These are phyloP conservation scores for Tribolium madens DNA, from an alignment of 1,140 invertebrate species.

Conservation along the genomic window DNA sequence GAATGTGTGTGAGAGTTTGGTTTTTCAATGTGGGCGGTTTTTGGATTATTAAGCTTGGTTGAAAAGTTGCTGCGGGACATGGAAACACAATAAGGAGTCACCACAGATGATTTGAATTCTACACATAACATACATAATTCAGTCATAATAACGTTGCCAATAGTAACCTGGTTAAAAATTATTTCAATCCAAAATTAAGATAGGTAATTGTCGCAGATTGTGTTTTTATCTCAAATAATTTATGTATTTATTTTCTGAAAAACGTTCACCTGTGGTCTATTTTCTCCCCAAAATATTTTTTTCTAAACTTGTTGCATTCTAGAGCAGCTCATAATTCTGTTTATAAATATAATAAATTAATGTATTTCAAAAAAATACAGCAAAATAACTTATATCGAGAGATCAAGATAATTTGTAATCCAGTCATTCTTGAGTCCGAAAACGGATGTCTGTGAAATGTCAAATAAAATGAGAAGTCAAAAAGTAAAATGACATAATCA, in stretches of 20 bases:
- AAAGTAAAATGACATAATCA: too few relatives aligned
- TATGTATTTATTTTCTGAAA: conserved; percentile 2
- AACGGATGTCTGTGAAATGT: background rate
- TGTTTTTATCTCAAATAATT: conserved; percentile 3
- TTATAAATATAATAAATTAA: conserved; percentile 19
- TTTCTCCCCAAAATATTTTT: conserved; percentile 2
- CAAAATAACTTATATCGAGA: conserved; percentile 34
- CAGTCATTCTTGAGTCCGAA: too few relatives aligned
- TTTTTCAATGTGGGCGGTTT: conserved; percentile 1
- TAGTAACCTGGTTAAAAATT: background rate
- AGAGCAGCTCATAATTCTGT: conserved; percentile 1
- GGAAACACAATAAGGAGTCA: conserved; percentile 23
- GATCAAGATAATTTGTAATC: too few relatives aligned
- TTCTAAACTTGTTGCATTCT: conserved; percentile 16
- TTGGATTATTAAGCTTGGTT: background rate
- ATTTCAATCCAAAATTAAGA: background rate
- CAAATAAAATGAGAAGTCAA: too few relatives aligned
- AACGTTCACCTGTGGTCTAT: conserved; percentile 14
- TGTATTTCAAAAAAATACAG: conserved; percentile 5
- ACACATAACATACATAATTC: conserved; percentile 2
- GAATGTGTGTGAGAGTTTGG: background rate
- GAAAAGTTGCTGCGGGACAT: conserved; percentile 3
- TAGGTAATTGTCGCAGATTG: conserved; percentile 5
- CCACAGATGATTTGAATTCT: background rate
- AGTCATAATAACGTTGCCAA: background rate